phyloP scores from a whole-genome alignment of 2,113 vertebrate genomes.

The Oceanodroma tethys region DNA sequence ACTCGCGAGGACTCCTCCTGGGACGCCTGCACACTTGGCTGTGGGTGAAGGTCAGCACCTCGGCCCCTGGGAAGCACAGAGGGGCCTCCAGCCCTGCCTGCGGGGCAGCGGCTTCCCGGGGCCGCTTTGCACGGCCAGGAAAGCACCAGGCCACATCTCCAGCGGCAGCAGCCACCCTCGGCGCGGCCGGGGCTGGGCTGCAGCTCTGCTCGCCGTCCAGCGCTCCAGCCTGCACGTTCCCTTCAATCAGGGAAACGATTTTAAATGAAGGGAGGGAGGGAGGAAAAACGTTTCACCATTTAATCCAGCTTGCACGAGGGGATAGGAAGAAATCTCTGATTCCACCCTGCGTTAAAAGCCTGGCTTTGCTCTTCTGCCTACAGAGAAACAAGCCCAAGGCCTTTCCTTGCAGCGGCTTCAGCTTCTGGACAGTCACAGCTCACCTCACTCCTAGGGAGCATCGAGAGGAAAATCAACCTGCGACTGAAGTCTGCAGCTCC shows the following conservation, averaged over 20 bases:
- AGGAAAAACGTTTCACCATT: background rate
- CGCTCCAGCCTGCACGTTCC: background rate
- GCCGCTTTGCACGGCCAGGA: background rate
- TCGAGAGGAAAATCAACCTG: background rate
- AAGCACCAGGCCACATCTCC: background rate
- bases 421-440: background rate
- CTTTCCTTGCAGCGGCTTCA: background rate
- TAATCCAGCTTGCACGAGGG: background rate
- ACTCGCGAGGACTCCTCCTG: fast-evolving
- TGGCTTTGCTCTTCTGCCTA: background rate
- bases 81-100: background rate
- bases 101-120: fast-evolving
- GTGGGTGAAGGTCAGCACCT: background rate
- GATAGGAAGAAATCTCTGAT: background rate
- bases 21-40: background rate
- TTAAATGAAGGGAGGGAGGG: background rate
- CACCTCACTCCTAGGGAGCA: background rate
- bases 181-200: background rate
- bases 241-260: background rate
- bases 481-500: background rate
- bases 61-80: background rate
- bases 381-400: background rate
- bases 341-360: background rate
- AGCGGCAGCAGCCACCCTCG: fast-evolving
- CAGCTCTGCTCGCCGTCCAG: background rate